Conservation (phyloP, 1,140 invertebrate species). For the Magallana angulata region DNA sequence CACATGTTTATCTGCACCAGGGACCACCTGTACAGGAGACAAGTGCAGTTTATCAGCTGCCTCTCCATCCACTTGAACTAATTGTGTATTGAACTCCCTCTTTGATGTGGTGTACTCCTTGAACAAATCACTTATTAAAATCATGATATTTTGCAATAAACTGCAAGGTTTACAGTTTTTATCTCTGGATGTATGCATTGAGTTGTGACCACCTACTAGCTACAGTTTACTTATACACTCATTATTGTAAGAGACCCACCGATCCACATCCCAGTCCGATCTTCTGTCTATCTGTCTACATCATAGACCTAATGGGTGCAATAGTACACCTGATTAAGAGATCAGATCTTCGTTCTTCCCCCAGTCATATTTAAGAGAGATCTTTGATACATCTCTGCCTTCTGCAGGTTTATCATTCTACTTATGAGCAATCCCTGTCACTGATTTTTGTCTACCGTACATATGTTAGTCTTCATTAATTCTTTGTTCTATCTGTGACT, state of each 20-base stretch:
- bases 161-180: neutral
- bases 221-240: neutral
- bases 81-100: constrained; percentile 11
- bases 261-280: neutral
- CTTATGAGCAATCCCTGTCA: no score
- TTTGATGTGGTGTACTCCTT: neutral
- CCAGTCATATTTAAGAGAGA: no score
- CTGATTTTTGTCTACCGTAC: no score
- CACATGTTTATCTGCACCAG: neutral
- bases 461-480: no score
- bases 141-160: constrained; percentile 9
- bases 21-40: neutral
- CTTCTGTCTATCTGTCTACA: neutral
- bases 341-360: neutral
- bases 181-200: neutral
- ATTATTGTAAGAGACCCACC: neutral
- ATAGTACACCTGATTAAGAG: neutral
- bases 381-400: no score
- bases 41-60: neutral
- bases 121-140: neutral
- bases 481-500: no score
- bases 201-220: neutral
- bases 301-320: neutral
- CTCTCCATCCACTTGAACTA: neutral
- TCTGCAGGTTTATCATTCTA: no score